These are phyloP conservation scores for Penaeus monodon DNA, from an alignment of 2,888 invertebrate genomes.

Conservation along the genomic window DNA sequence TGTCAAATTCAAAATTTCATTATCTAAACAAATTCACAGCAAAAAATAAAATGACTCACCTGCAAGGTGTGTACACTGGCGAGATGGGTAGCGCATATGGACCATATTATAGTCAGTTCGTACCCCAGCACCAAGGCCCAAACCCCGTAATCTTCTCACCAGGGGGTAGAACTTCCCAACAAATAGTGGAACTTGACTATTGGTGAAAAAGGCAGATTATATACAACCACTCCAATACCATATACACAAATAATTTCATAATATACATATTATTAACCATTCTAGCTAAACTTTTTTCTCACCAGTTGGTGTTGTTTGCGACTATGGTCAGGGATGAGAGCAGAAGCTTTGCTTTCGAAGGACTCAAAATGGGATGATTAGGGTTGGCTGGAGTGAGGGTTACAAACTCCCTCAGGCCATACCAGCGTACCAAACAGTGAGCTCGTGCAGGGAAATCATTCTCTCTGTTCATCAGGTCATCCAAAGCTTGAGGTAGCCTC, in stretches of 20 bases:
- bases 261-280: neutral
- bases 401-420: slow-evolving; percentile 63
- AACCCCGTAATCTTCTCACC: slow-evolving; percentile 85
- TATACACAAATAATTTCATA: neutral
- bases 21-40: neutral
- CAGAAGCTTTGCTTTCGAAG: slow-evolving; percentile 79
- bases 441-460: slow-evolving; percentile 66
- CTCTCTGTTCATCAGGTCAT: slow-evolving; percentile 58
- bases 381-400: slow-evolving; percentile 52
- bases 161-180: slow-evolving; percentile 75
- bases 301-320: slow-evolving; percentile 83
- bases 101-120: slow-evolving; percentile 91
- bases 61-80: slow-evolving; percentile 85
- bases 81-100: slow-evolving; percentile 83
- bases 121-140: slow-evolving; percentile 82
- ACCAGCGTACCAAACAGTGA: slow-evolving; percentile 71
- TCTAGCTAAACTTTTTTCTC: slow-evolving; percentile 66
- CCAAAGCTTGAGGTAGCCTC: slow-evolving; percentile 44
- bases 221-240: neutral
- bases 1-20: neutral
- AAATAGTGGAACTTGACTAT: slow-evolving; percentile 62
- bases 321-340: slow-evolving; percentile 87
- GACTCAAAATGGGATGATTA: slow-evolving; percentile 46
- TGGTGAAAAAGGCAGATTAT: neutral
- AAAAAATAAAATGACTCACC: slow-evolving; percentile 48